phyloP scores from a whole-genome alignment of 2,888 invertebrate species.

The Fragum fragum region DNA sequence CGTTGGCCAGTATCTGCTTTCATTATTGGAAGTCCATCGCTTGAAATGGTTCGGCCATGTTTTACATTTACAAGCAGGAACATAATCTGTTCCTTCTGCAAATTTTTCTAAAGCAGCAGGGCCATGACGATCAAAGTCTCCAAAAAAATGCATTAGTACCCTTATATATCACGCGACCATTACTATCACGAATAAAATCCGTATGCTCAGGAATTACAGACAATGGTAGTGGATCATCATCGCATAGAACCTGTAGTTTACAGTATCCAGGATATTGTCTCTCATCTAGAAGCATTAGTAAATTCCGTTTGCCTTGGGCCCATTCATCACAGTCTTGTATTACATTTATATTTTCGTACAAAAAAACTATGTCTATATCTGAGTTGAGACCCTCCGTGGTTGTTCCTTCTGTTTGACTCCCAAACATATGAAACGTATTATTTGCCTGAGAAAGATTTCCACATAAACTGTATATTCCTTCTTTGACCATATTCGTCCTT shows the following conservation, averaged over 20 bases:
- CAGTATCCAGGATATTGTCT: not conserved
- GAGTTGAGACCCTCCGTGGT: not conserved
- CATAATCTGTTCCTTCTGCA: not conserved
- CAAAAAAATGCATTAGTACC: too few relatives aligned
- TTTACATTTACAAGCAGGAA: not conserved
- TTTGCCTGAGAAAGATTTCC: not conserved
- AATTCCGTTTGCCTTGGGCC: not conserved
- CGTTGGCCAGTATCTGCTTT: constrained; percentile 21
- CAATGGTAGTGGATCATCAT: not conserved
- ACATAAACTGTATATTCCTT: not conserved
- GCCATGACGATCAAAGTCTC: not conserved
- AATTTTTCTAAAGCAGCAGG: not conserved
- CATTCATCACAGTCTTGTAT: not conserved
- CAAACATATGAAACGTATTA: not conserved
- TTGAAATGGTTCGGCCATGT: not conserved
- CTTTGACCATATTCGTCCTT: not conserved
- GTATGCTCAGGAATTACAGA: not conserved
- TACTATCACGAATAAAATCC: too few relatives aligned
- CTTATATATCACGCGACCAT: too few relatives aligned
- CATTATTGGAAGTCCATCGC: not conserved
- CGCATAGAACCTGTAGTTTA: not conserved
- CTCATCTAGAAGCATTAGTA: not conserved
- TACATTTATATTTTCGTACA: not conserved
- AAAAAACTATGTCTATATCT: not conserved
- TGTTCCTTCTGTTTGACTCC: constrained; percentile 12